Percentiles rank a stretch among this genome's conserved stretches.
Evolutionary conservation across 2,888 invertebrate species (phyloP).

Genomic region (Drosophila buzzatii): DNA sequence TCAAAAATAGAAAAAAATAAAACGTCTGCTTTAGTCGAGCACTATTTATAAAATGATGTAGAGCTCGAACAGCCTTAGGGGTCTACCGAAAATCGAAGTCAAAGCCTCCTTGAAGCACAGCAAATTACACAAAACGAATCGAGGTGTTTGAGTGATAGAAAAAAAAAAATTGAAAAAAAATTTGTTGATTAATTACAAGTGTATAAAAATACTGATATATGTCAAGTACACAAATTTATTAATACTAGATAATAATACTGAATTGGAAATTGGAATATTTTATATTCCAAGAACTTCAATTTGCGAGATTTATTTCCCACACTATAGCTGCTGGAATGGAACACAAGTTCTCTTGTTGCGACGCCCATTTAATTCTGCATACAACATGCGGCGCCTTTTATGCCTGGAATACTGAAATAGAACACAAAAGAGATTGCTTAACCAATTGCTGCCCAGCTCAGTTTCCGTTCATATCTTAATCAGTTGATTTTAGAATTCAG

Average conservation of each 20-base stretch:
- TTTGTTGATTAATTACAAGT: too few species aligned
- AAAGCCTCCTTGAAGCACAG: background rate
- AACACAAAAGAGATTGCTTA: conserved; percentile 10
- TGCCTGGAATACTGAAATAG: conserved; percentile 10
- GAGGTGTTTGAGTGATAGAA: background rate
- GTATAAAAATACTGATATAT: too few species aligned
- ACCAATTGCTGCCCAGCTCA: background rate
- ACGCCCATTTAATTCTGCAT: background rate
- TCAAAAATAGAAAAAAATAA: conserved; percentile 23
- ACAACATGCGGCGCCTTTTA: background rate
- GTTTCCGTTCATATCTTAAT: conserved; percentile 7
- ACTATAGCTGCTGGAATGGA: background rate
- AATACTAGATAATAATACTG: too few species aligned
- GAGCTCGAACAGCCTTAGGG: background rate
- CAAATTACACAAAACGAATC: background rate
- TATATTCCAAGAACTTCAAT: background rate
- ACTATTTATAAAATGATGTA: conserved; percentile 18
- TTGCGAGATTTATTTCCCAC: background rate
- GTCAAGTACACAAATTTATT: too few species aligned
- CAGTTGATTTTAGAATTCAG: conserved; percentile 11
- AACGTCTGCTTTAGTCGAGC: conserved; percentile 18
- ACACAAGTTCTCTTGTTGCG: background rate
- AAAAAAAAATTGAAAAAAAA: background rate
- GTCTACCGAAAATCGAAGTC: background rate
- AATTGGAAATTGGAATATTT: background rate